A percentile compares a stretch with the other conserved stretches of the same genome.
Evolutionary conservation across 2,888 invertebrate genomes (phyloP).

Genomic region (Oscheius sp.): DNA sequence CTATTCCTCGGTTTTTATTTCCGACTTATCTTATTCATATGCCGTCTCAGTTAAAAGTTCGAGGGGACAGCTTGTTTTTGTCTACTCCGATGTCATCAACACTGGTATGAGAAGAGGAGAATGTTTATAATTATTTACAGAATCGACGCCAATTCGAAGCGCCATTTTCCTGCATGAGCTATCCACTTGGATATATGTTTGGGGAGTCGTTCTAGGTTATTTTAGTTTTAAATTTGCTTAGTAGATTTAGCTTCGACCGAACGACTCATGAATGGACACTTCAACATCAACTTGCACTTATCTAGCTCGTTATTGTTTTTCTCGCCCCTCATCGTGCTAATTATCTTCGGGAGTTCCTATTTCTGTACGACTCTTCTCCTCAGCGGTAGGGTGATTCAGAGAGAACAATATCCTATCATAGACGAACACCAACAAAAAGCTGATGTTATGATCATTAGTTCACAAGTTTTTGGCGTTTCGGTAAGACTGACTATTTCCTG

Average conservation of each 20-base stretch:
- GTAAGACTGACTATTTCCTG: background rate
- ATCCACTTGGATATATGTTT: slow-evolving; percentile 16
- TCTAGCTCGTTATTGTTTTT: background rate
- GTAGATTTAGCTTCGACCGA: slow-evolving; percentile 4
- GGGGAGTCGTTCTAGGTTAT: background rate
- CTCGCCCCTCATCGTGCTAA: background rate
- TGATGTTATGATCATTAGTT: slow-evolving; percentile 1
- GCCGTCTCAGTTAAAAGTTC: background rate
- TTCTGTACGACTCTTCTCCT: slow-evolving; percentile 3
- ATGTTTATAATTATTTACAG: background rate
- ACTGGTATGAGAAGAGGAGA: background rate
- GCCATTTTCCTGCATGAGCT: slow-evolving; percentile 11
- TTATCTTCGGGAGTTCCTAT: background rate
- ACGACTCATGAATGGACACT: slow-evolving; percentile 6
- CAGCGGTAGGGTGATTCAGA: background rate
- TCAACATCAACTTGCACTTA: background rate
- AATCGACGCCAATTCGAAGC: background rate
- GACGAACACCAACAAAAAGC: slow-evolving; percentile 13
- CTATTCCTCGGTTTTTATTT: slow-evolving; percentile 13
- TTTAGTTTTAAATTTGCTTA: background rate
- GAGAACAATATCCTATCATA: background rate
- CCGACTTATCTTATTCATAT: slow-evolving; percentile 8
- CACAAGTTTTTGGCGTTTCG: slow-evolving; percentile 14
- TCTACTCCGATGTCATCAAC: slow-evolving; percentile 3
- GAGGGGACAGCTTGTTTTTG: background rate